Conservation (phyloP, 2,888 invertebrate genomes). For the Plemyria rubiginata region DNA sequence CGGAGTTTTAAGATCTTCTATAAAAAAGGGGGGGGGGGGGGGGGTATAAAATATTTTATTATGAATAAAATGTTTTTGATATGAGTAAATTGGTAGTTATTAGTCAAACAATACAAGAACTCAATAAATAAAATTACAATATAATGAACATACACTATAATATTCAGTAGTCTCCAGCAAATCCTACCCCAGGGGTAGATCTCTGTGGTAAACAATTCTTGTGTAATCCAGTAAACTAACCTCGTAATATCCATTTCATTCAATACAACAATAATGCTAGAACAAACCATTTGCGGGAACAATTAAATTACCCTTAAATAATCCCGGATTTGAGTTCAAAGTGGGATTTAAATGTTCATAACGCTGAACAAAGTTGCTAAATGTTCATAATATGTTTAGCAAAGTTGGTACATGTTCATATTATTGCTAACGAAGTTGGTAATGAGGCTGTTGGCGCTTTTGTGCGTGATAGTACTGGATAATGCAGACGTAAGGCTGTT, state of each 20-base stretch:
- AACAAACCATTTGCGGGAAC: constrained; percentile 26
- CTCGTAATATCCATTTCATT: constrained; percentile 17
- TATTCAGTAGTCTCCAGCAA: too few species aligned
- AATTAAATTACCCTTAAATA: constrained; percentile 36
- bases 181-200: too few species aligned
- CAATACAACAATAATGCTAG: constrained; percentile 26
- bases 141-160: too few species aligned
- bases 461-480: constrained; percentile 21
- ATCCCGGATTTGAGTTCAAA: constrained; percentile 30
- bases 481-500: constrained; percentile 9
- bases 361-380: constrained; percentile 28
- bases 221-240: not conserved
- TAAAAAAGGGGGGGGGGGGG: too few species aligned
- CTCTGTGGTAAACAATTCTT: not conserved
- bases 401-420: constrained; percentile 29
- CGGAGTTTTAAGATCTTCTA: too few species aligned
- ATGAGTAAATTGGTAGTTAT: too few species aligned
- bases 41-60: too few species aligned
- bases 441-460: constrained; percentile 24
- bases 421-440: constrained; percentile 26
- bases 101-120: too few species aligned
- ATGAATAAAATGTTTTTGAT: too few species aligned
- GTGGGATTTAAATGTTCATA: constrained; percentile 29
- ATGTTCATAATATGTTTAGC: constrained; percentile 27
- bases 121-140: too few species aligned